Evolutionary conservation across 2,797 vertebrate species (phyloP).

Genomic region (Rhinophrynus dorsalis): DNA sequence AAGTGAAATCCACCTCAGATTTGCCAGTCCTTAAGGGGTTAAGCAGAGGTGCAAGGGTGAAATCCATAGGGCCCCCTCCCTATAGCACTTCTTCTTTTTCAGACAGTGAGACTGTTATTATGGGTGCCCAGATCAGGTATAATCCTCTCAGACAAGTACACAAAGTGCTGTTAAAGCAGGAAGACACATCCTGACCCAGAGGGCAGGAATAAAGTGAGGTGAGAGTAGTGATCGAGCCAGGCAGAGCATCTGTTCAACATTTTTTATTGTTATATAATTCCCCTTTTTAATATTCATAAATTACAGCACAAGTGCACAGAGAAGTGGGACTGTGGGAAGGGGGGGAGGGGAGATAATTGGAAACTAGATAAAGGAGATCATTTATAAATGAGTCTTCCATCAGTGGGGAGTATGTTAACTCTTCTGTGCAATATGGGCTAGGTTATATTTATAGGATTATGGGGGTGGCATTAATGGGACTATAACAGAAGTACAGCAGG

Average conservation of each 20-base stretch:
- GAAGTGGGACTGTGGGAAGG: background rate
- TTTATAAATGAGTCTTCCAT: background rate
- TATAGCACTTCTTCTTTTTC: no score
- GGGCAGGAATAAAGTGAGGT: background rate
- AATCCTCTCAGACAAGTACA: background rate
- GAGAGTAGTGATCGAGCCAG: background rate
- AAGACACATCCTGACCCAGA: background rate
- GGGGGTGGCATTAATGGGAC: background rate
- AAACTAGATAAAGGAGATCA: background rate
- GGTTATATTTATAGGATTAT: background rate
- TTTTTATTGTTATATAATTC: slow-evolving; percentile 18
- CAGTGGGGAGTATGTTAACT: slow-evolving; percentile 2
- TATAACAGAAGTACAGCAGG: background rate
- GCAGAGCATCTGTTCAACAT: background rate
- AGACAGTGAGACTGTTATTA: no score
- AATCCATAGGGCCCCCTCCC: no score
- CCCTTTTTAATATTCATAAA: slow-evolving; percentile 25
- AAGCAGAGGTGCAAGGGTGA: no score
- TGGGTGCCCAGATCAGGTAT: no score
- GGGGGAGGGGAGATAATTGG: background rate
- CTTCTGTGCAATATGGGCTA: background rate
- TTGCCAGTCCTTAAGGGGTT: no score
- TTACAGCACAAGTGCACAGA: background rate
- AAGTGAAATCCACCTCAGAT: no score
- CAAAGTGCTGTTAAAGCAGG: background rate